A percentile compares a stretch with the other conserved stretches of the same genome.
phyloP scores from a whole-genome alignment of 2,113 vertebrate genomes.

The Nymphicus hollandicus region DNA sequence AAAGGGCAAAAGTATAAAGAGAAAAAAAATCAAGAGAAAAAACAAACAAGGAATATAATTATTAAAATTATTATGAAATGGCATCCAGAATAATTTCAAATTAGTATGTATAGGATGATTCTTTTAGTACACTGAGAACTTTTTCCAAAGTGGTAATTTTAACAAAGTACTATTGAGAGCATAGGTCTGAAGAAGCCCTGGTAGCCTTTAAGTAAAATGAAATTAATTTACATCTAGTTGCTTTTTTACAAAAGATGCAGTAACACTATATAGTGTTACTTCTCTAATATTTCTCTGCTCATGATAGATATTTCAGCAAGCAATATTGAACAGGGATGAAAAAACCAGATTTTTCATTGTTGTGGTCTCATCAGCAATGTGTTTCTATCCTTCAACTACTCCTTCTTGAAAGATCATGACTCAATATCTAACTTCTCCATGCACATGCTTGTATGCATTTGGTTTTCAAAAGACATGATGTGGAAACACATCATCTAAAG shows the following conservation, averaged over 20 bases:
- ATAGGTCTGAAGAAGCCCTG: background rate
- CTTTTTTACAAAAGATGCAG: background rate
- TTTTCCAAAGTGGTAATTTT: background rate
- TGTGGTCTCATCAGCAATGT: background rate
- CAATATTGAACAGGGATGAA: background rate
- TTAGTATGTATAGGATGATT: background rate
- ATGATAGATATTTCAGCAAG: background rate
- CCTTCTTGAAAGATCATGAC: background rate
- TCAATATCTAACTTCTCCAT: background rate
- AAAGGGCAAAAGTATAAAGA: background rate
- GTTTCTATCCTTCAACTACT: background rate
- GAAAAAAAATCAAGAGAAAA: background rate
- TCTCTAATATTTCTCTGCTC: background rate
- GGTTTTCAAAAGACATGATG: background rate
- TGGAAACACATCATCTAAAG: background rate
- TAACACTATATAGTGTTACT: background rate
- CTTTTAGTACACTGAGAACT: background rate
- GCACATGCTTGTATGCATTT: background rate
- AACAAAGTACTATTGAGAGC: background rate
- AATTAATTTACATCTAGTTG: background rate
- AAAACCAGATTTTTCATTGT: background rate
- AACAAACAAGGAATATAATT: background rate
- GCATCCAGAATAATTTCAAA: background rate
- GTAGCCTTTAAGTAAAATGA: background rate
- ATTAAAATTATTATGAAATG: background rate